A percentile compares a stretch with the other conserved stretches of the same genome.
These are phyloP conservation scores for Mastomys natalensis DNA, from an alignment of 2,113 vertebrate genomes.

Conservation along the genomic window DNA sequence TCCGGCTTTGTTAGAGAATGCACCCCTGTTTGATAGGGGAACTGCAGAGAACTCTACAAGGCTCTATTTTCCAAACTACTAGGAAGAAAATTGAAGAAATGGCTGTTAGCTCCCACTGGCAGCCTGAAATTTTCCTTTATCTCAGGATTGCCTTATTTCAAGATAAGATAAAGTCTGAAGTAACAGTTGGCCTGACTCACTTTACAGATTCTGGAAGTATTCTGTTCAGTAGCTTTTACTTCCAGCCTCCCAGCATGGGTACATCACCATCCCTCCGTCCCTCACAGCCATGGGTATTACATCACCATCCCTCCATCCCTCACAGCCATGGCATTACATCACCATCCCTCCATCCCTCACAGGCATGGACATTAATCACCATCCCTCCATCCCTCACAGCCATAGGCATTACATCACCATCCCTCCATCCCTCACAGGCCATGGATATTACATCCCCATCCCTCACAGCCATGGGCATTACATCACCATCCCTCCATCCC, in stretches of 20 bases:
- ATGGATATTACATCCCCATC: no score
- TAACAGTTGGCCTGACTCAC: not conserved
- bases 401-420: no score
- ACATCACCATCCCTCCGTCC: no score
- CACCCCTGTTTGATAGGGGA: conserved; percentile 43
- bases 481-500: not conserved
- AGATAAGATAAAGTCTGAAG: not conserved
- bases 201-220: not conserved
- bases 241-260: no score
- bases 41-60: conserved; percentile 50
- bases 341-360: not conserved
- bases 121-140: conserved; percentile 2
- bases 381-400: not conserved
- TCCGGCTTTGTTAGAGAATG: conserved; percentile 31
- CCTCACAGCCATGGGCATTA: no score
- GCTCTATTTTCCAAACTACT: conserved; percentile 38
- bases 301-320: not conserved
- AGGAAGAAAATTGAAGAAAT: conserved; percentile 38
- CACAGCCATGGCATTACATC: no score
- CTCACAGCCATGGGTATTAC: no score
- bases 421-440: no score
- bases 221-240: not conserved
- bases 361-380: not conserved
- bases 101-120: not conserved
- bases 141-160: conserved; percentile 35